A percentile compares a stretch with the other conserved stretches of the same genome.
phyloP scores from a whole-genome alignment of 1,140 invertebrate genomes.

The Maconellicoccus hirsutus region DNA sequence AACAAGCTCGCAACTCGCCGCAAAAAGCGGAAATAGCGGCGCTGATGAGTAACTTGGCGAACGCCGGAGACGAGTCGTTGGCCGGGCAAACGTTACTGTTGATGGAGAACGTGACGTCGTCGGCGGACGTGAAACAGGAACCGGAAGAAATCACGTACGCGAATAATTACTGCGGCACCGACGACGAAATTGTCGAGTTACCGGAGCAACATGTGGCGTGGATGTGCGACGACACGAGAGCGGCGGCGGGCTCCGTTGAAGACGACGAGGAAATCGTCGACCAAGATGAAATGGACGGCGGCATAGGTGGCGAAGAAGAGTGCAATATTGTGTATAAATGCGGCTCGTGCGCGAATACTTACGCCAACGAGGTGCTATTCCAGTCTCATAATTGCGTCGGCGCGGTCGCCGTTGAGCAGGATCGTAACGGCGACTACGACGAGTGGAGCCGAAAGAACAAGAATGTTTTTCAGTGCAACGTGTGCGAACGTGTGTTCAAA shows the following conservation, averaged over 20 bases:
- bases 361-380: background rate
- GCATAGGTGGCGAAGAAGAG: background rate
- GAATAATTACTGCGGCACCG: background rate
- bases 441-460: background rate
- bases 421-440: background rate
- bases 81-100: background rate
- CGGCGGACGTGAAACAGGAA: background rate
- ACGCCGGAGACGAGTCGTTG: background rate
- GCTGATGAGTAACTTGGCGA: too few relatives aligned
- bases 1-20: too few relatives aligned
- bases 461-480: background rate
- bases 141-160: background rate
- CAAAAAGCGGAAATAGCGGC: too few relatives aligned
- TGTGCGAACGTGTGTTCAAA: background rate
- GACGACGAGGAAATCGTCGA: background rate
- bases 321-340: background rate
- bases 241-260: too few relatives aligned
- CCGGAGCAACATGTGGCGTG: background rate
- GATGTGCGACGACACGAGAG: background rate
- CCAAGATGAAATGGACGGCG: too few relatives aligned
- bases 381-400: background rate
- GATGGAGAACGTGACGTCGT: background rate
- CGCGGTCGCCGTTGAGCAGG: background rate
- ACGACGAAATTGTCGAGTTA: background rate
- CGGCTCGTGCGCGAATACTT: background rate